Conservation (phyloP, 2,797 vertebrate species). For the Remorina albescens region DNA sequence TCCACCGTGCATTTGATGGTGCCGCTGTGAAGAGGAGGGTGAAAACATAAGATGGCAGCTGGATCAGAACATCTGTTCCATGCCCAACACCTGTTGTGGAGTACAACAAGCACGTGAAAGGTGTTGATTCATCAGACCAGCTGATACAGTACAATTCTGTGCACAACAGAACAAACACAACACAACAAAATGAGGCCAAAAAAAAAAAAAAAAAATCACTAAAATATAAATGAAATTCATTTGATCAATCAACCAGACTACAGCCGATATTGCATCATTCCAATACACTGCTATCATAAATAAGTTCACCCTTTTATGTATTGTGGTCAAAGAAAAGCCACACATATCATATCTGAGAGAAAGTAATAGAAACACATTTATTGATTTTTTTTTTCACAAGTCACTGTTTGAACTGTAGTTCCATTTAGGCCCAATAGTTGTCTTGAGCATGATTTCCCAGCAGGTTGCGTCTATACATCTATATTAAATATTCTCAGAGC, state of each 20-base stretch:
- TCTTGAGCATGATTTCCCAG: conserved; percentile 66
- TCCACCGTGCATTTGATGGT: no score
- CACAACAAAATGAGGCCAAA: no score
- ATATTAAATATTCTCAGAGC: conserved; percentile 58
- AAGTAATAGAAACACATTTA: not conserved
- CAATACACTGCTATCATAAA: not conserved
- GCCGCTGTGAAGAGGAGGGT: no score
- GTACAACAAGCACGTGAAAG: no score
- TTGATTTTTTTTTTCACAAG: not conserved
- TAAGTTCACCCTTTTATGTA: not conserved
- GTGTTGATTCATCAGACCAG: no score
- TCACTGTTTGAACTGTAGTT: conserved; percentile 34
- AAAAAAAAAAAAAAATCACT: no score
- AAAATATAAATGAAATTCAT: not conserved
- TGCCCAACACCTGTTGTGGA: no score
- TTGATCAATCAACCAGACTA: not conserved
- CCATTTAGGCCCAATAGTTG: conserved; percentile 31
- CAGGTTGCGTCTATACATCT: conserved; percentile 55
- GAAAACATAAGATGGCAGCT: no score
- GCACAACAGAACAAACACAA: no score
- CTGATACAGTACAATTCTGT: no score
- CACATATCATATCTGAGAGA: not conserved
- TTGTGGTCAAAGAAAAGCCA: conserved; percentile 7
- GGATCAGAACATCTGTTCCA: no score
- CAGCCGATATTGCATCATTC: not conserved